Evolutionary conservation across 1,140 invertebrate species (phyloP), one percentile per base, ranked within the genome.

Genomic region (Cotesia typhae): DNA sequence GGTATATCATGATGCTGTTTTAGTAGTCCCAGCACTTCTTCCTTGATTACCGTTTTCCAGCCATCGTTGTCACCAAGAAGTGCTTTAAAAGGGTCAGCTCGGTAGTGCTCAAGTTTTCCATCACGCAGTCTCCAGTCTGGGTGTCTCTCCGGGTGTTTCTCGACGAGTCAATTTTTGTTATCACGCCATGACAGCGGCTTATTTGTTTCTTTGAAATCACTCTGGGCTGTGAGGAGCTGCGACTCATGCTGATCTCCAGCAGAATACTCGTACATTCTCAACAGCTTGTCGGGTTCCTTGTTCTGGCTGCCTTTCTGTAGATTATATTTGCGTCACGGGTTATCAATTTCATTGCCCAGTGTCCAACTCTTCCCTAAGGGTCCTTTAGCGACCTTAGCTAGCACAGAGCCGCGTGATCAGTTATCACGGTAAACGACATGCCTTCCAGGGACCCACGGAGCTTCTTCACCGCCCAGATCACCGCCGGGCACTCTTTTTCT

Each of bases 401-500:
- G 1, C 61, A 47, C 0, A 70, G 12, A 3, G 68, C 59, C 12
- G 59, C 36, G 10, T 70, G 68, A 14, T 70, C 68, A 6, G 68
- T 70, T 7, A 61, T 7, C 4, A 63, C 60, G 1, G 20, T 37
- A 36, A 70, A 70, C 1, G 5, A 1, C 9, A 61, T 28, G 1
- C 68, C 60, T 37, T 70, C 59, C 0, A 70, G 9, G 12, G 64
- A 70, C 4, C 41, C 9, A 47, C 60, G 17, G 36, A 70, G 41
- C 10, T 70, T 63, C 17, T 70, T 70, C 4, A 70, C 17, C 2
- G 35, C 37, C 60, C 59, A 70, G 1, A 70, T 41, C 7, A 70
- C 57, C 0, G 17, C 57, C 4, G 64, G n/a, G 28, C 68, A 70
- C 36, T 70, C 57, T 4, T 47, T 59, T 14, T 70, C 68, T 1